Percentiles rank a stretch among this genome's conserved stretches.
phyloP scores from a whole-genome alignment of 2,888 invertebrate genomes.

The Cosmopolites sordidus region DNA sequence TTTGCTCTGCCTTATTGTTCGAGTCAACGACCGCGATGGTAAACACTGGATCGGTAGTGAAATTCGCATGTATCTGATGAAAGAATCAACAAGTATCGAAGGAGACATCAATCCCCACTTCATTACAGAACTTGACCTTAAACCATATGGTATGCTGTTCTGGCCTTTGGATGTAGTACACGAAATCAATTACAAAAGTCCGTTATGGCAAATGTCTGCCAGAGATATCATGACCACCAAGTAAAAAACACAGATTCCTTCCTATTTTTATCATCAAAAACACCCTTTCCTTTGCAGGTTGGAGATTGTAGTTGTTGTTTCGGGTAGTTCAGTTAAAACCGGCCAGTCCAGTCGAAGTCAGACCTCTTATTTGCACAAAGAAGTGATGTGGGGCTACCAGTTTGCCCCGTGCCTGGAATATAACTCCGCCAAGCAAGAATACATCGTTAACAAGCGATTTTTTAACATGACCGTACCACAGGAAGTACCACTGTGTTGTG shows the following conservation, averaged over 20 bases:
- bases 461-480: conserved; percentile 61
- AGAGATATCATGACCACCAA: conserved; percentile 65
- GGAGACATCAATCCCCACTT: conserved; percentile 65
- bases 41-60: conserved; percentile 51
- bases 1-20: conserved; percentile 67
- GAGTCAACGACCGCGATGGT: conserved; percentile 71
- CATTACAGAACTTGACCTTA: conserved; percentile 62
- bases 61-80: conserved; percentile 62
- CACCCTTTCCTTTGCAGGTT: conserved; percentile 60
- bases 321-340: conserved; percentile 73
- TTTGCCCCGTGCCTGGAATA: conserved; percentile 54
- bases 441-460: conserved; percentile 57
- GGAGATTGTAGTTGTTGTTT: conserved; percentile 72
- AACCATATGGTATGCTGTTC: conserved; percentile 60
- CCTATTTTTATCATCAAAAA: too few relatives aligned
- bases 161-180: conserved; percentile 86
- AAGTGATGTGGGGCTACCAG: conserved; percentile 77
- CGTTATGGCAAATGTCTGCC: conserved; percentile 69
- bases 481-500: conserved; percentile 77
- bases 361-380: conserved; percentile 71
- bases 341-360: conserved; percentile 65
- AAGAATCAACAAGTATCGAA: conserved; percentile 58
- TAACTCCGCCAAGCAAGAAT: conserved; percentile 56
- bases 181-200: conserved; percentile 68
- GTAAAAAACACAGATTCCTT: too few relatives aligned